Conservation (phyloP, 2,888 invertebrate species). For the Cephus sareptanus region DNA sequence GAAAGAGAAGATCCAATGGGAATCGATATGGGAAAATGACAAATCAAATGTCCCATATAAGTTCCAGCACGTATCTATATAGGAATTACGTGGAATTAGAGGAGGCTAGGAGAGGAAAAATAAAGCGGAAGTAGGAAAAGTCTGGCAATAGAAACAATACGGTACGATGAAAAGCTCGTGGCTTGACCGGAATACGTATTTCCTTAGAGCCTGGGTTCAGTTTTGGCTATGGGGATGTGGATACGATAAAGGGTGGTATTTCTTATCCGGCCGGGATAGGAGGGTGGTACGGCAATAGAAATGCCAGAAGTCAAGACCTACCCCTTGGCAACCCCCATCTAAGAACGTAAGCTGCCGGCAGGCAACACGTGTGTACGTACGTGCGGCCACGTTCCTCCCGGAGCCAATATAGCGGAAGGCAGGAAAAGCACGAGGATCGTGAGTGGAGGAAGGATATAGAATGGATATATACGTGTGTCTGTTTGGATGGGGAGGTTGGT, state of each 20-base stretch:
- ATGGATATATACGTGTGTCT: neutral
- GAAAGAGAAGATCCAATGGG: neutral
- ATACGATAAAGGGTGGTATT: neutral
- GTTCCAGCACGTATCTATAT: neutral
- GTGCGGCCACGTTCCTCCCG: constrained; percentile 13
- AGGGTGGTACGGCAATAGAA: neutral
- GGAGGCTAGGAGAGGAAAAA: neutral
- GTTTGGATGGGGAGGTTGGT: neutral
- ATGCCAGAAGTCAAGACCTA: neutral
- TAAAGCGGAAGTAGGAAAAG: neutral
- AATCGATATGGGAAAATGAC: neutral
- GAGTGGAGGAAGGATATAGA: neutral
- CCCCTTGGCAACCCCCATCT: neutral
- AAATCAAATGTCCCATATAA: neutral
- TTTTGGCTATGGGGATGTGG: neutral
- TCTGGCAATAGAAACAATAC: neutral
- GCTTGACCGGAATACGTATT: neutral
- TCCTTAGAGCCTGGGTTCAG: neutral
- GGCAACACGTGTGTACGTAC: constrained; percentile 56
- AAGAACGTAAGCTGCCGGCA: neutral
- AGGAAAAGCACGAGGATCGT: neutral
- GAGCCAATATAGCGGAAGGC: constrained; percentile 39
- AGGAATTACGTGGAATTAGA: neutral
- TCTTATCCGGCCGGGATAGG: neutral
- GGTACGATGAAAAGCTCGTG: neutral